A percentile compares a stretch with the other conserved stretches of the same genome.
Evolutionary conservation across 2,113 vertebrate genomes (phyloP).

Genomic region (Cebidichthys violaceus): DNA sequence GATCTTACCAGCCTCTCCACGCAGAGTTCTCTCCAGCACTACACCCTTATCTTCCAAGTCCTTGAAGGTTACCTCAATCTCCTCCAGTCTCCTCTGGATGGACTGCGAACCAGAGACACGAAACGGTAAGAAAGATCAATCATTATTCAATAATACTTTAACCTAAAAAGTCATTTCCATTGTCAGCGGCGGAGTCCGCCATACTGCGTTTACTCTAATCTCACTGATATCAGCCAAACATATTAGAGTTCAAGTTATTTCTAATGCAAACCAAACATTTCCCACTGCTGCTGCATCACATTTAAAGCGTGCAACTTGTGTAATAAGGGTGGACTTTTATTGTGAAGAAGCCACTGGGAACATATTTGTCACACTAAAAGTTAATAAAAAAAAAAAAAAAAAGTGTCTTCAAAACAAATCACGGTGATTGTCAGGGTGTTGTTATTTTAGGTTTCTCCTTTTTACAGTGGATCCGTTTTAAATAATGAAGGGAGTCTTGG

Average conservation of each 20-base stretch:
- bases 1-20: constrained; percentile 84
- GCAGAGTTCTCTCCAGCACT: constrained; percentile 85
- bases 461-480: neutral
- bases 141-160: neutral
- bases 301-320: neutral
- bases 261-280: neutral
- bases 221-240: neutral
- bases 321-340: neutral
- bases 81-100: constrained; percentile 92
- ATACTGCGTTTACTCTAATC: neutral
- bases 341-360: neutral
- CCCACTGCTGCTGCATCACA: neutral
- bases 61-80: constrained; percentile 90
- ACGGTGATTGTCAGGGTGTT: neutral
- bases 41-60: constrained; percentile 91
- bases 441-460: neutral
- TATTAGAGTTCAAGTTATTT: neutral
- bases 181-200: neutral
- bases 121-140: neutral
- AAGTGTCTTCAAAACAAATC: neutral
- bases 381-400: neutral
- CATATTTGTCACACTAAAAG: no score
- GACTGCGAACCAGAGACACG: constrained; percentile 76
- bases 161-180: neutral
- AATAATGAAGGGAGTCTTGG: neutral